Conservation (phyloP, 2,888 invertebrate species). For the Nezara viridula region DNA sequence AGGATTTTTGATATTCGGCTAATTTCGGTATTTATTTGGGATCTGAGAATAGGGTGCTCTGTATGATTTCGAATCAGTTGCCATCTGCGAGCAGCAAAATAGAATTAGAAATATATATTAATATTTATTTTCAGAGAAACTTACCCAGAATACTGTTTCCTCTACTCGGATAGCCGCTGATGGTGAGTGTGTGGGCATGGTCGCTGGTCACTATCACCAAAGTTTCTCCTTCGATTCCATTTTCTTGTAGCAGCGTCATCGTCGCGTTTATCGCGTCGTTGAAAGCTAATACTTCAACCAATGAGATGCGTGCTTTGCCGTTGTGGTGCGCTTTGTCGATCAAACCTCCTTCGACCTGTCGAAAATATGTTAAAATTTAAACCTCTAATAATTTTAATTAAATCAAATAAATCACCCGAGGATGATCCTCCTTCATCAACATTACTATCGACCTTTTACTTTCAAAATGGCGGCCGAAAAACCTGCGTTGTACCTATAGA, state of each 20-base stretch:
- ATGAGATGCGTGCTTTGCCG: constrained; percentile 81
- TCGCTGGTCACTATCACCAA: constrained; percentile 83
- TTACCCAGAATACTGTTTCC: constrained; percentile 85
- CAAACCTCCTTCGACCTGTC: constrained; percentile 85
- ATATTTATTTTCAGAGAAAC: background rate
- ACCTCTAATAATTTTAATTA: no score
- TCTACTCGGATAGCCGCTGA: constrained; percentile 83
- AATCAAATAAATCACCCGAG: no score
- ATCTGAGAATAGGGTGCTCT: no score
- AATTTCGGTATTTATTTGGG: no score
- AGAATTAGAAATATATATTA: no score
- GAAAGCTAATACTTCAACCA: constrained; percentile 84
- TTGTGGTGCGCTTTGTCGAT: constrained; percentile 91
- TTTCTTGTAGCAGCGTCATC: constrained; percentile 77
- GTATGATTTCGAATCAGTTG: no score
- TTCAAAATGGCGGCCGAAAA: no score
- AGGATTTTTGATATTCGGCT: no score
- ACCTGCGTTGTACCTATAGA: no score
- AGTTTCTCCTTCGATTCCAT: constrained; percentile 77
- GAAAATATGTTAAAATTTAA: constrained; percentile 50
- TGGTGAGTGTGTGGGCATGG: constrained; percentile 84
- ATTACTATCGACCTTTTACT: no score
- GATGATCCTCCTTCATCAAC: no score
- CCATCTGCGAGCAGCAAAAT: no score
- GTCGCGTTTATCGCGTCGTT: constrained; percentile 83